These are phyloP conservation scores for Ariolimax columbianus DNA, from an alignment of 2,888 invertebrate genomes.

Conservation along the genomic window DNA sequence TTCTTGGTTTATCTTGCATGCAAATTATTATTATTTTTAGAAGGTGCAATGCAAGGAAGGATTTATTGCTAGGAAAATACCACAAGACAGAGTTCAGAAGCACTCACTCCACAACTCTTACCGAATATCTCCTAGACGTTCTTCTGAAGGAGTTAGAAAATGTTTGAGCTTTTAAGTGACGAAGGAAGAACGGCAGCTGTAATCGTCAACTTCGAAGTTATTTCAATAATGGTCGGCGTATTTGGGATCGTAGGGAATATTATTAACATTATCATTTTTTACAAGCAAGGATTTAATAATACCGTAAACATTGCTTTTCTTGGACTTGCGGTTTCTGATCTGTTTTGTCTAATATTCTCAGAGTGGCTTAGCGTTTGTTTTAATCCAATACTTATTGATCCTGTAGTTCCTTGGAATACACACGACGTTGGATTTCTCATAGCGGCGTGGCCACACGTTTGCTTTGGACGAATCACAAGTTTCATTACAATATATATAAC, in stretches of 20 bases:
- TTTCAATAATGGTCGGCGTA: neutral
- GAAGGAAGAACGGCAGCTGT: neutral
- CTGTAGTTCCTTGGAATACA: neutral
- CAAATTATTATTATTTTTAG: too few species aligned
- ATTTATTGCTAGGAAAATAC: too few species aligned
- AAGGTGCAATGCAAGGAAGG: too few species aligned
- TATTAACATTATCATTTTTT: constrained; percentile 24
- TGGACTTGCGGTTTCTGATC: constrained; percentile 13
- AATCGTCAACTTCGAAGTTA: constrained; percentile 20
- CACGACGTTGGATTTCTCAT: neutral
- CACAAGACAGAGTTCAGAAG: too few species aligned
- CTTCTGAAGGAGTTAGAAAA: neutral
- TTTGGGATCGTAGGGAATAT: constrained; percentile 20
- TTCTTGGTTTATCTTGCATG: too few species aligned
- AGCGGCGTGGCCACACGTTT: constrained; percentile 11
- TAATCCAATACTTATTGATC: neutral
- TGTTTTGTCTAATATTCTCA: neutral
- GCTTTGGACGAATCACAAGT: constrained; percentile 14
- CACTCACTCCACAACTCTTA: too few species aligned
- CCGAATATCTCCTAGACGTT: too few species aligned
- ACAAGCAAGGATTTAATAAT: constrained; percentile 6
- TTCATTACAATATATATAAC: constrained; percentile 23
- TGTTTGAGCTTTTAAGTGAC: neutral
- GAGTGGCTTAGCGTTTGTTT: neutral
- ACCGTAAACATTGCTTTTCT: constrained; percentile 15